Conservation (phyloP, 2,797 vertebrate genomes). For the Lateolabrax maculatus region DNA sequence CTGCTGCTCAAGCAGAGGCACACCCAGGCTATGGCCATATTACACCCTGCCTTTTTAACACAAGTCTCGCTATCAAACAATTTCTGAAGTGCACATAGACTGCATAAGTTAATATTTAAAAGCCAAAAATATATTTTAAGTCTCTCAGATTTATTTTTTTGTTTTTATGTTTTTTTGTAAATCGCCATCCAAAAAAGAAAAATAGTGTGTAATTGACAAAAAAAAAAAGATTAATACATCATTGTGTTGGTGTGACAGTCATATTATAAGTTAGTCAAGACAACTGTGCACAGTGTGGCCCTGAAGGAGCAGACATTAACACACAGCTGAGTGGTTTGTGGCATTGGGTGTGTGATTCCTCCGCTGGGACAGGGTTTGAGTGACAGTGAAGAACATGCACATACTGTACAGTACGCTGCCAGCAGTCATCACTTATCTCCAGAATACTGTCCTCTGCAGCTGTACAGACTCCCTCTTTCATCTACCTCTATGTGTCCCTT, state of each 20-base stretch:
- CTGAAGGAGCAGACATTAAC: slow-evolving; percentile 73
- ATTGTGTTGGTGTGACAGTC: slow-evolving; percentile 39
- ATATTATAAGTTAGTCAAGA: slow-evolving; percentile 62
- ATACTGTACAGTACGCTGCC: slow-evolving; percentile 69
- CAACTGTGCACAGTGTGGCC: slow-evolving; percentile 54
- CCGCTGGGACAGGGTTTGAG: slow-evolving; percentile 74
- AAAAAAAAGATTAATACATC: slow-evolving; percentile 53
- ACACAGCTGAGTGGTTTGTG: slow-evolving; percentile 73
- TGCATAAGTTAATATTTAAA: neutral
- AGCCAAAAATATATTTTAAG: accelerated
- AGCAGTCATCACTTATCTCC: slow-evolving; percentile 74
- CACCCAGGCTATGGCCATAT: slow-evolving; percentile 41
- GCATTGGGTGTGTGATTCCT: slow-evolving; percentile 69
- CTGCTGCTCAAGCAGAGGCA: slow-evolving; percentile 70
- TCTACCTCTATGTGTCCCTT: slow-evolving; percentile 35
- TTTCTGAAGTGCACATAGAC: neutral
- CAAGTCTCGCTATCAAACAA: slow-evolving; percentile 1
- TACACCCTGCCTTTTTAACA: slow-evolving; percentile 25
- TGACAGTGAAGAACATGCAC: slow-evolving; percentile 78
- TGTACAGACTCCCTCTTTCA: slow-evolving; percentile 22
- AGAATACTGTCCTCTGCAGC: slow-evolving; percentile 67
- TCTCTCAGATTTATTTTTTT: neutral
- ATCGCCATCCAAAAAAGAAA: neutral
- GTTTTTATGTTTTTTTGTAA: neutral
- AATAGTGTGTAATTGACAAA: neutral